phyloP scores from a whole-genome alignment of 2,113 vertebrate species.

The Erpornis zantholeuca region DNA sequence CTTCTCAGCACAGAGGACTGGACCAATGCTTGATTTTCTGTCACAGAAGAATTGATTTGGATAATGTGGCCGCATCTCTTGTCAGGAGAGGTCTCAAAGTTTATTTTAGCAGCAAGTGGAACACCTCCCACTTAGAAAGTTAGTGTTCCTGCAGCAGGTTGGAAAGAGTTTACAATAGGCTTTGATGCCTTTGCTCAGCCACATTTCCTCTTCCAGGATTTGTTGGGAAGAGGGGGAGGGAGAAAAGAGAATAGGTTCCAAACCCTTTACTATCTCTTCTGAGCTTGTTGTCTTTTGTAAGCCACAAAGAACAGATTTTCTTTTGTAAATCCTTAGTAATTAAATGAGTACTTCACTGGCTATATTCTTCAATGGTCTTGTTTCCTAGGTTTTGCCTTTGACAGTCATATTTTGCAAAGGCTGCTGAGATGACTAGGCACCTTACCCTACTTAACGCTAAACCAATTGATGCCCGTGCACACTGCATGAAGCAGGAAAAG shows the following conservation, averaged over 20 bases:
- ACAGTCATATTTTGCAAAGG: slow-evolving; percentile 80
- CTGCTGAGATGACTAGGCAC: slow-evolving; percentile 73
- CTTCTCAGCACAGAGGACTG: neutral
- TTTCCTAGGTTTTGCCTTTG: slow-evolving; percentile 82
- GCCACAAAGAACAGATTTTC: slow-evolving; percentile 82
- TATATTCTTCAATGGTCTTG: slow-evolving; percentile 73
- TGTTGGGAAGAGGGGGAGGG: slow-evolving; percentile 66
- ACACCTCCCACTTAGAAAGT: slow-evolving; percentile 56
- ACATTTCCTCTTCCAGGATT: slow-evolving; percentile 76
- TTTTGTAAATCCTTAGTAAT: slow-evolving; percentile 82
- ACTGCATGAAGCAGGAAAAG: slow-evolving; percentile 78
- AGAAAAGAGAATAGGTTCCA: slow-evolving; percentile 3
- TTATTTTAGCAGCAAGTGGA: slow-evolving; percentile 49
- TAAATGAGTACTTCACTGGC: slow-evolving; percentile 79
- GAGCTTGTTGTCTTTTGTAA: slow-evolving; percentile 83
- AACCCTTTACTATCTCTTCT: slow-evolving; percentile 75
- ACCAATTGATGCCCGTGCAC: slow-evolving; percentile 77
- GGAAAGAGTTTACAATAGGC: slow-evolving; percentile 65
- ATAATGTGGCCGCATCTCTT: neutral
- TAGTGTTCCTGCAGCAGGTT: slow-evolving; percentile 36
- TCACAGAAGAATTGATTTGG: neutral
- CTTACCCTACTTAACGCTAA: slow-evolving; percentile 77
- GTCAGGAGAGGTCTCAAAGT: slow-evolving; percentile 16
- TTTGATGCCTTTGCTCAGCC: slow-evolving; percentile 78
- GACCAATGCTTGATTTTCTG: neutral